A percentile compares a stretch with the other conserved stretches of the same genome.
These are phyloP conservation scores for Penaeus indicus DNA, from an alignment of 1,140 invertebrate genomes.

Conservation along the genomic window DNA sequence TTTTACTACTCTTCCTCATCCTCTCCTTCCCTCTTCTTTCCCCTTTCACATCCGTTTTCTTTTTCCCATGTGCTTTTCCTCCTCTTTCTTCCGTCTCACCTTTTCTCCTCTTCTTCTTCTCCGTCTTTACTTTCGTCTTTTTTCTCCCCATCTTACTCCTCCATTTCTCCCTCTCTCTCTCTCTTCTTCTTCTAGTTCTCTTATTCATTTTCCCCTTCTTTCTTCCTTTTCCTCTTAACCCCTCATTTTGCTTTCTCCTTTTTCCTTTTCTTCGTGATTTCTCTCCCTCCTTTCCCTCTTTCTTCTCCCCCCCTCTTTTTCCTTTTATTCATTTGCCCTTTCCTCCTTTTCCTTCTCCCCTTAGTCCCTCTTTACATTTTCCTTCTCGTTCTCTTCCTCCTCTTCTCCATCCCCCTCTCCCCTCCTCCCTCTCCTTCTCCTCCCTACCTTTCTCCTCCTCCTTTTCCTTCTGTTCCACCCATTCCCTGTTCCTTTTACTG, in stretches of 20 bases:
- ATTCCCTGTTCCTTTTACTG: too few species aligned
- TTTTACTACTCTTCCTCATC: neutral
- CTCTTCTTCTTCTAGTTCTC: neutral
- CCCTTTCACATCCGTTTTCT: neutral
- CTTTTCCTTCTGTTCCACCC: too few species aligned
- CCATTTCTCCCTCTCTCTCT: neutral
- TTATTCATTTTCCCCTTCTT: neutral
- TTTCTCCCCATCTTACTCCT: neutral
- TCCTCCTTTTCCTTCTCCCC: too few species aligned
- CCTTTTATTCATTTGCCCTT: constrained; percentile 1
- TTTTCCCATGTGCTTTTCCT: neutral
- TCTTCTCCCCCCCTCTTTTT: neutral
- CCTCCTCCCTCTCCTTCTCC: neutral
- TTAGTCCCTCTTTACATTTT: too few species aligned
- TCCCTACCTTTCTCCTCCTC: too few species aligned
- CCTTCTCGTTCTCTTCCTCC: too few species aligned
- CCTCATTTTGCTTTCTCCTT: neutral
- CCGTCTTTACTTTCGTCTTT: neutral
- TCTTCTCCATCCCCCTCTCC: neutral
- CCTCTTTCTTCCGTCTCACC: neutral
- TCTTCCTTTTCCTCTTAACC: neutral
- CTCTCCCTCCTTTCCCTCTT: neutral
- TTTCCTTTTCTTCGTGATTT: neutral
- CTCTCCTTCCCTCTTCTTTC: neutral
- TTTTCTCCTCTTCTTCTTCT: neutral